Base-by-base conservation (phyloP, 1,140 invertebrate species). In the Amyelois transitella region DNA sequence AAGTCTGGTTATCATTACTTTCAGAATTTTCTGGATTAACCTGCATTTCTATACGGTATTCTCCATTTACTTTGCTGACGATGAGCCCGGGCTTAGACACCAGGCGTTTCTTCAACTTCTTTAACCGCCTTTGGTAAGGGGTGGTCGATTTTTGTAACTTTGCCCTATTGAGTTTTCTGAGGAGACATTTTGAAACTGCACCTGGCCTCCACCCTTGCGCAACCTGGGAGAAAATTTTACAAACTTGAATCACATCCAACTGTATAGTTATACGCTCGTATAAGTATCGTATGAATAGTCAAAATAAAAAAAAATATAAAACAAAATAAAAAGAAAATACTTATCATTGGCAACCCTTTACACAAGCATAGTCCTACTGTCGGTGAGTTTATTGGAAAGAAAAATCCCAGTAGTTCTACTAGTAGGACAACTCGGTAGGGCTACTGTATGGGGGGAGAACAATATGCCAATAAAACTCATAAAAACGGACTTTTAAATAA, bases 201-300 rank as follows among this genome's bases (percentile, higher is more conserved):
- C 83, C 83, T 6, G 83, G 83, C 49, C 62, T 77, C 83, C 83
- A 85, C 21, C 75, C 78, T 45, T 59, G 43, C 19, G 57, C 53
- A 5, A 77, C 63, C 79, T 83, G 14, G 8, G 25, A 21, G 6
- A 45, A 51, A 54, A 51, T 10, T 19, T 44, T 28, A n/a, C n/a
- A n/a, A n/a, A n/a, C n/a, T n/a, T n/a, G n/a, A n/a, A n/a, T n/a
- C n/a, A n/a, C n/a, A n/a, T n/a, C n/a, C n/a, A n/a, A n/a, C n/a
- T n/a, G n/a, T n/a, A n/a, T n/a, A n/a, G n/a, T n/a, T n/a, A n/a
- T n/a, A n/a, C n/a, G n/a, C n/a, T n/a, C n/a, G n/a, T n/a, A n/a
- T n/a, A n/a, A n/a, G n/a, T n/a, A n/a, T n/a, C n/a, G n/a, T n/a
- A n/a, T n/a, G n/a, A n/a, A 10, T 4, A 5, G 12, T 4, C 12